phyloP scores from a whole-genome alignment of 2,797 vertebrate genomes.

The Odontamblyopus rebecca region DNA sequence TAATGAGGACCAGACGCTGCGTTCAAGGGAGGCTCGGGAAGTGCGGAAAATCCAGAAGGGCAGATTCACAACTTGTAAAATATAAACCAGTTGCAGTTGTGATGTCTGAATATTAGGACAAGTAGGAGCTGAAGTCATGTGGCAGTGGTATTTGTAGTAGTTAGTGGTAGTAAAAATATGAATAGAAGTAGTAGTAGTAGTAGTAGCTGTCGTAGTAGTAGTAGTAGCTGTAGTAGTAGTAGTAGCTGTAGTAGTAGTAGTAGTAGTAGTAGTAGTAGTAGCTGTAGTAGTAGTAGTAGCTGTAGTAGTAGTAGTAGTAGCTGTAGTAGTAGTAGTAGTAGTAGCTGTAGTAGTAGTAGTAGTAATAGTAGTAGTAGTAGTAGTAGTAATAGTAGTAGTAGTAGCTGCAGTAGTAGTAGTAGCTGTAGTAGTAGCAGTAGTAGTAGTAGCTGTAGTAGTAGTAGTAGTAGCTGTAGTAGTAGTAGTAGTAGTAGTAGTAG shows the following conservation, averaged over 20 bases:
- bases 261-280: too few species aligned
- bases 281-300: too few species aligned
- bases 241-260: too few species aligned
- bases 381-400: background rate
- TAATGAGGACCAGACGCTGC: constrained; percentile 9
- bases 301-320: background rate
- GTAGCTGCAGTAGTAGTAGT: background rate
- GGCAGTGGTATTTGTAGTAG: too few species aligned
- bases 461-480: background rate
- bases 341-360: too few species aligned
- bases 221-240: too few species aligned
- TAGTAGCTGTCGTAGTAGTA: background rate
- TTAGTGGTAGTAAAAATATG: too few species aligned
- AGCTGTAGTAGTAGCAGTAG: background rate
- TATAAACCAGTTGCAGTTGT: background rate
- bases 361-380: background rate
- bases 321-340: background rate
- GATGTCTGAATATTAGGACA: background rate
- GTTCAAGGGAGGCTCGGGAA: background rate
- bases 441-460: too few species aligned
- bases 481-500: too few species aligned
- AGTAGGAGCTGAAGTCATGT: background rate
- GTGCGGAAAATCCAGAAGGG: background rate
- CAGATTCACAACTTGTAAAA: background rate
- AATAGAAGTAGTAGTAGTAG: background rate